Base-by-base conservation (phyloP, 2,888 invertebrate species). In the Hipparchia semele region DNA sequence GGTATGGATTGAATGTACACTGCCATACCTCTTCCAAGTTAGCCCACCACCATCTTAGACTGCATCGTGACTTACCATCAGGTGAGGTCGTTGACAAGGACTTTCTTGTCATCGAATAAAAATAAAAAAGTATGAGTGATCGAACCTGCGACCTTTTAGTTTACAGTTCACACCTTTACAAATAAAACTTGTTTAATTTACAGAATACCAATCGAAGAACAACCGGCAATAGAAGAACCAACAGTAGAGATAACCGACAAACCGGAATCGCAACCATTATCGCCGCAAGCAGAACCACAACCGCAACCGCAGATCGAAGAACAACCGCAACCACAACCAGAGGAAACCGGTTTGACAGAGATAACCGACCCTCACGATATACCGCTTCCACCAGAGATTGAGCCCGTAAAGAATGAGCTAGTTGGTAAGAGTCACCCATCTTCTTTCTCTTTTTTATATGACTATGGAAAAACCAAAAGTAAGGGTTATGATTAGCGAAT, bases 331-430 rank as follows among this genome's bases (percentile, higher is more conserved):
- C 61, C 45, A 53, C 70, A 68, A n/a, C 13, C 68, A 64, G 76
- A 76, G 51, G 62, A 51, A 7, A 64, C 59, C 1, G 62, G 68
- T 9, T 58, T 69, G 2, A 65, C 64, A 9, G 78, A 78, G 67
- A 78, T 79, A 1, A 75, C 70, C 9, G 77, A 78, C 71, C 80
- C 80, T 0, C 76, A 77, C 33, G 79, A 79, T 56, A 82, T 82
- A 49, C 83, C 83, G 49, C 69, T 82, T 46, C 82, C 81, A 9
- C 77, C 76, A 10, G 81, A 80, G n/a, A 74, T 78, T 0, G 75
- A 76, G 0, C 71, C 79, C 0, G 54, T 9, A 10, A 23, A 59
- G n/a, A 56, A 33, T 3, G 45, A 49, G 4, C 23, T 61, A 62
- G 62, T 54, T 54, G 61, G 54, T 54, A 53, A 53, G 13, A 46